A percentile compares a stretch with the other conserved stretches of the same genome.
phyloP scores from a whole-genome alignment of 2,797 vertebrate species.

The Anabas testudineus region DNA sequence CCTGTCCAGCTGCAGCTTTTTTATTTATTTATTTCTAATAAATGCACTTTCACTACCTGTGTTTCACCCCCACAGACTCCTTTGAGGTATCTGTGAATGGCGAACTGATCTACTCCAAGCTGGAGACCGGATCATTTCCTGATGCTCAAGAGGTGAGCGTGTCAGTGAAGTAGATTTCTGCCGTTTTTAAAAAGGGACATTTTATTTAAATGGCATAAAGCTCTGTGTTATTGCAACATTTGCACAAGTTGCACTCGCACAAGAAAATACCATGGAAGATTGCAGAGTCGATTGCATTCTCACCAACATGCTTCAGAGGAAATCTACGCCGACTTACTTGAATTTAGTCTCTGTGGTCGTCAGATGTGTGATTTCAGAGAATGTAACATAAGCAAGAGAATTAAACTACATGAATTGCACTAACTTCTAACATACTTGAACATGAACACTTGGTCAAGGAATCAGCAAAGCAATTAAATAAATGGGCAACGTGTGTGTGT shows the following conservation, averaged over 20 bases:
- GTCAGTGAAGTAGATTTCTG: neutral
- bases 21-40: too few relatives aligned
- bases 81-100: slow-evolving; percentile 74
- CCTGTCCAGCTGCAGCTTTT: neutral
- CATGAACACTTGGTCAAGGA: neutral
- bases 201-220: neutral
- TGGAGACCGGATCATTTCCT: slow-evolving; percentile 45
- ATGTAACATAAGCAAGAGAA: neutral
- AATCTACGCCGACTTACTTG: neutral
- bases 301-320: neutral
- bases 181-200: neutral
- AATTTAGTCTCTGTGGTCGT: neutral
- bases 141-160: slow-evolving; percentile 45
- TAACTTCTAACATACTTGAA: too few relatives aligned
- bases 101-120: slow-evolving; percentile 69
- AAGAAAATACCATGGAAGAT: too few relatives aligned
- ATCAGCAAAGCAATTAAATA: neutral
- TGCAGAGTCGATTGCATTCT: neutral
- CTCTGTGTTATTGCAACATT: too few relatives aligned
- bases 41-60: neutral
- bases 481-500: too few relatives aligned
- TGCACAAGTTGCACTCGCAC: too few relatives aligned
- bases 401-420: too few relatives aligned
- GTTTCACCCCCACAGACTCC: slow-evolving; percentile 58
- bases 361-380: neutral